Percentiles rank a stretch among this genome's conserved stretches.
These are phyloP conservation scores for Drosophila anomalipes DNA, from an alignment of 2,888 invertebrate genomes.

Conservation along the genomic window DNA sequence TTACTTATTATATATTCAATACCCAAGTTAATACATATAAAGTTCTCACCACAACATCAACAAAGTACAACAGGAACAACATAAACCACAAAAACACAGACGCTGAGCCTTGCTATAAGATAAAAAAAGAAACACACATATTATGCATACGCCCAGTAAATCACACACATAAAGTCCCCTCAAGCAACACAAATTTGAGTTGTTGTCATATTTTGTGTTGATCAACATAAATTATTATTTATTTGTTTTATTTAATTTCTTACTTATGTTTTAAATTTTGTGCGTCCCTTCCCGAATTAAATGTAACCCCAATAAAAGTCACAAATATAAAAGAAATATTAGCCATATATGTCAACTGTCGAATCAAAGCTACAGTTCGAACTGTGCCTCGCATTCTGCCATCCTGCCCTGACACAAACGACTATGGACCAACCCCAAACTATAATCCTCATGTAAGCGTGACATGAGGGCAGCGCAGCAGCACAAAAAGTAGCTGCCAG, in stretches of 20 bases:
- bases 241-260: slow-evolving; percentile 44
- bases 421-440: slow-evolving; percentile 50
- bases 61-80: slow-evolving; percentile 43
- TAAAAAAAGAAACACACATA: slow-evolving; percentile 17
- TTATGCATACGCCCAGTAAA: slow-evolving; percentile 42
- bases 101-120: slow-evolving; percentile 22
- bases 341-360: slow-evolving; percentile 69
- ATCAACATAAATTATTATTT: slow-evolving; percentile 30
- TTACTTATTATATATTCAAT: slow-evolving; percentile 34
- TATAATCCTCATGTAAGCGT: slow-evolving; percentile 75
- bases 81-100: slow-evolving; percentile 39
- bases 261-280: slow-evolving; percentile 35
- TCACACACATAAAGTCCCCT: slow-evolving; percentile 6
- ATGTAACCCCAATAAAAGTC: slow-evolving; percentile 22
- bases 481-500: slow-evolving; percentile 35
- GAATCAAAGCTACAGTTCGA: slow-evolving; percentile 42
- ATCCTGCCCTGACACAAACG: slow-evolving; percentile 18
- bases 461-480: slow-evolving; percentile 52
- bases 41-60: slow-evolving; percentile 28
- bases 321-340: slow-evolving; percentile 22
- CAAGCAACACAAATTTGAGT: slow-evolving; percentile 12
- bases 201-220: slow-evolving; percentile 32
- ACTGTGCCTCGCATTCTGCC: slow-evolving; percentile 23
- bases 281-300: slow-evolving; percentile 3
- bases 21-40: slow-evolving; percentile 26